Conservation (phyloP, 1,140 invertebrate species). For the Magallana ariakensis region DNA sequence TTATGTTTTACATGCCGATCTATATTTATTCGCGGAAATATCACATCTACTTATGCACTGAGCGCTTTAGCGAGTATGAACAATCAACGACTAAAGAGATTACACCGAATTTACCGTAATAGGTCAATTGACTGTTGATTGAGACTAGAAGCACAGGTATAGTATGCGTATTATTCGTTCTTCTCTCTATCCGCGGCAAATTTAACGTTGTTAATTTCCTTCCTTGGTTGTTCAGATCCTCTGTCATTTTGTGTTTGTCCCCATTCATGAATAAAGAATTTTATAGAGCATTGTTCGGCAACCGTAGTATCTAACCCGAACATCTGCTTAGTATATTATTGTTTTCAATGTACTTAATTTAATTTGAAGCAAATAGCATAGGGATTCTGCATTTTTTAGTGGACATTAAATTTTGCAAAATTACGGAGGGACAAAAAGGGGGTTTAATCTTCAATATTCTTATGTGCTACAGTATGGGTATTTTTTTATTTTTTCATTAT, state of each 20-base stretch:
- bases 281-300: too few relatives aligned
- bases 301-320: too few relatives aligned
- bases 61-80: slow-evolving; percentile 18
- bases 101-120: slow-evolving; percentile 38
- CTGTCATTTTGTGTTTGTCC: slow-evolving; percentile 13
- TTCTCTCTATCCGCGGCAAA: slow-evolving; percentile 30
- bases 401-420: too few relatives aligned
- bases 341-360: too few relatives aligned
- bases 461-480: too few relatives aligned
- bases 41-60: slow-evolving; percentile 27
- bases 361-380: too few relatives aligned
- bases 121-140: slow-evolving; percentile 38
- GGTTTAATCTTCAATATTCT: too few relatives aligned
- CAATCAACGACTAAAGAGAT: slow-evolving; percentile 36
- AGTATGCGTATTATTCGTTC: slow-evolving; percentile 24
- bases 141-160: slow-evolving; percentile 30
- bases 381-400: too few relatives aligned
- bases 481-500: too few relatives aligned
- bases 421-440: too few relatives aligned
- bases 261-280: too few relatives aligned
- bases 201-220: slow-evolving; percentile 17
- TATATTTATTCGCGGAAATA: slow-evolving; percentile 8
- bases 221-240: slow-evolving; percentile 16
- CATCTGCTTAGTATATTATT: too few relatives aligned
- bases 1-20: not conserved